A percentile compares a stretch with the other conserved stretches of the same genome.
phyloP scores from a whole-genome alignment of 2,113 vertebrate genomes.

The Phycodurus eques region DNA sequence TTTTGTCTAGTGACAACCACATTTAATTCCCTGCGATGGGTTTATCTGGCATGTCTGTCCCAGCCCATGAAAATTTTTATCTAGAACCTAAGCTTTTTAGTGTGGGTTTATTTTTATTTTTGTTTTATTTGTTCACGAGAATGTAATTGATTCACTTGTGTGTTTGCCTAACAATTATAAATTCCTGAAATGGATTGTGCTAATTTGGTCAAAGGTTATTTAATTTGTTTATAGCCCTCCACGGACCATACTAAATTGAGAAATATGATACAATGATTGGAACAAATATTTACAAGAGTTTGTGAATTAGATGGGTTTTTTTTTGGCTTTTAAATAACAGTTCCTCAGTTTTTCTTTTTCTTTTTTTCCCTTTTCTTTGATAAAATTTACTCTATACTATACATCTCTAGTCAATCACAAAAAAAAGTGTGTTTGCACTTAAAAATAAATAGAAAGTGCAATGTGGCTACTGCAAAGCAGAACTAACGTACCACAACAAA shows the following conservation, averaged over 20 bases:
- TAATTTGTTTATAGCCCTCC: too few relatives aligned
- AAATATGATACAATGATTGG: not conserved
- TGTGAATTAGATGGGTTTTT: too few relatives aligned
- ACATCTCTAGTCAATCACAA: too few relatives aligned
- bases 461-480: too few relatives aligned
- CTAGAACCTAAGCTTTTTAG: constrained; percentile 15
- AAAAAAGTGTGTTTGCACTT: too few relatives aligned
- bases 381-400: too few relatives aligned
- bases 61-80: constrained; percentile 43
- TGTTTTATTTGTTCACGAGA: not conserved
- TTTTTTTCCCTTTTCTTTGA: too few relatives aligned
- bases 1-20: constrained; percentile 38
- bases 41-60: constrained; percentile 57
- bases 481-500: too few relatives aligned
- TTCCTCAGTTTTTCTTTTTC: too few relatives aligned
- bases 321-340: too few relatives aligned
- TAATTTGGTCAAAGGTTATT: not conserved
- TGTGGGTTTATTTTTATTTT: not conserved
- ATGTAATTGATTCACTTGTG: not conserved
- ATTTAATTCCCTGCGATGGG: constrained; percentile 49
- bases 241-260: not conserved
- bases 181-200: not conserved
- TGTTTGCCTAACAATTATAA: not conserved
- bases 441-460: too few relatives aligned
- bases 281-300: too few relatives aligned